Base-by-base conservation (phyloP, 2,888 invertebrate species). In the Pyrochroa serraticornis region DNA sequence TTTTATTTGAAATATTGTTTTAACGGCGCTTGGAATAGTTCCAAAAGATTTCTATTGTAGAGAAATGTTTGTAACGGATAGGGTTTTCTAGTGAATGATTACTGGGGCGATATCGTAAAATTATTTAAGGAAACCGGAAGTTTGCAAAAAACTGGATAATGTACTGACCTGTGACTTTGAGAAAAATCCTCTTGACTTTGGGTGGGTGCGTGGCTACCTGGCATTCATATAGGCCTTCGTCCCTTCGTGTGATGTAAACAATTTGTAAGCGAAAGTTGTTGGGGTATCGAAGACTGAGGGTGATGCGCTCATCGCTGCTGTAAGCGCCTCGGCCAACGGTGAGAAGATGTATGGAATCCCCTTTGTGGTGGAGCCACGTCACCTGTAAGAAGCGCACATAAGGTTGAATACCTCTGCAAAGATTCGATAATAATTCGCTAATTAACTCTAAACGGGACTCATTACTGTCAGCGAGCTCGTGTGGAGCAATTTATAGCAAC, bases 191-290 rank as follows among this genome's bases (percentile, higher is more conserved):
- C 73, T 84, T 84, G 60, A 85, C 83, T 74, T 84, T 79, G 10
- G 85, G 83, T 33, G 86, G 86, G 76, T 85, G 85, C 22, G 86
- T 86, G 45, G 85, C 84, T 56, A 87, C 83, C 78, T 87, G 86
- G 74, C 87, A 87, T 74, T 86, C 84, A 77, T 87, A 87, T 45
- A 85, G 77, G 7, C 86, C 86, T 62, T 85, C 85, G 72, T 87
- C 87, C 55, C 83, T 78, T 56, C 82, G 80, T 39, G 82, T 82
- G 59, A 85, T 84, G 71, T 82, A 84, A 59, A 81, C 80, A 66
- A 87, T 86, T 74, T 84, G 83, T 63, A 87, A 78, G 65, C 86
- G 80, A 83, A 85, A 87, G 77, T 87, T 85, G 75, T 83, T 84
- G 34, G 85, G 86, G 66, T 81, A 85, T 72, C 83, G 82, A 74